A percentile compares a stretch with the other conserved stretches of the same genome.
Conservation (phyloP, 2,797 vertebrate species). For the Peromyscus melanophrys region DNA sequence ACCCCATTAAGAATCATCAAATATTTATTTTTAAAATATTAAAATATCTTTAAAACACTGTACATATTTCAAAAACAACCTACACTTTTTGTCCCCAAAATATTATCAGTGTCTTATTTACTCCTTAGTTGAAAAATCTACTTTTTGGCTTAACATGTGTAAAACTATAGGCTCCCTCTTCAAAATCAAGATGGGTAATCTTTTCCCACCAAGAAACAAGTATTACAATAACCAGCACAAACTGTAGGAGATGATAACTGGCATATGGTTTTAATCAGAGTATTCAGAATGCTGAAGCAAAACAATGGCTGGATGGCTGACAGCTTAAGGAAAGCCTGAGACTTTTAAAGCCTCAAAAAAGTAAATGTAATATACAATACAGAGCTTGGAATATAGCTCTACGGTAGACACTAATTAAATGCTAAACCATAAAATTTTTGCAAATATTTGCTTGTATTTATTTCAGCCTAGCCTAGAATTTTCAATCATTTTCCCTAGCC, state of each 20-base stretch:
- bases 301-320: neutral
- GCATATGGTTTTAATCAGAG: neutral
- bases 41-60: neutral
- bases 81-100: neutral
- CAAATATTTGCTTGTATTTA: neutral
- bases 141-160: neutral
- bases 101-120: neutral
- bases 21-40: neutral
- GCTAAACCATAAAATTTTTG: neutral
- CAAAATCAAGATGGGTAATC: neutral
- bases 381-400: neutral
- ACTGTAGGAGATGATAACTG: neutral
- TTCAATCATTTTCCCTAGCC: neutral
- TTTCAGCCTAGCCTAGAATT: neutral
- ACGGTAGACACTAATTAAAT: neutral
- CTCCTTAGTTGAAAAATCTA: neutral
- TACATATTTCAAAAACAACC: neutral
- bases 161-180: neutral
- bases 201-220: neutral
- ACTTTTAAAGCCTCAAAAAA: neutral
- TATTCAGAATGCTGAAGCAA: neutral
- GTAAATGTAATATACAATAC: neutral
- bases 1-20: neutral
- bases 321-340: neutral
- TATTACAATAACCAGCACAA: neutral